These are phyloP conservation scores for Psix sp. DNA, from an alignment of 1,140 invertebrate genomes.

Conservation along the genomic window DNA sequence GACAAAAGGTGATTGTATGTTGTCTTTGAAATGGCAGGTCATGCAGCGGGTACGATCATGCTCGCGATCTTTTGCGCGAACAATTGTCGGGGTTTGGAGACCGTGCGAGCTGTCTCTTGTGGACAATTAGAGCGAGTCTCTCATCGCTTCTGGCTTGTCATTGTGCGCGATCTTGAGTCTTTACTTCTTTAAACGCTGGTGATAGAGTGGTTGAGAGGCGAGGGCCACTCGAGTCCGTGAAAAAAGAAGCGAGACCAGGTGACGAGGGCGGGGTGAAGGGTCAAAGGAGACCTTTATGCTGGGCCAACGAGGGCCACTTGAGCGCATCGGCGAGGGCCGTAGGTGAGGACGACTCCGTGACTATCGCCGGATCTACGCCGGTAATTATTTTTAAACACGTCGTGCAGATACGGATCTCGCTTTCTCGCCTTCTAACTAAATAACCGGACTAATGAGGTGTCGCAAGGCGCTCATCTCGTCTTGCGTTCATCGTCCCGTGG, in stretches of 20 bases:
- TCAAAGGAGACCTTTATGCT: slow-evolving; percentile 63
- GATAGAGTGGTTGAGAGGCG: slow-evolving; percentile 76
- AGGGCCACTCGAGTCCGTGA: slow-evolving; percentile 64
- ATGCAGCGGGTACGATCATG: slow-evolving; percentile 10
- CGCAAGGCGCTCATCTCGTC: slow-evolving; percentile 16
- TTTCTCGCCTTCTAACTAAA: slow-evolving; percentile 64
- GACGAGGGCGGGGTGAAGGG: slow-evolving; percentile 42
- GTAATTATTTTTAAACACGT: slow-evolving; percentile 78
- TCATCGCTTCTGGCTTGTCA: slow-evolving; percentile 26
- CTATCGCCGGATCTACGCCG: slow-evolving; percentile 74
- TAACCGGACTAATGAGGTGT: slow-evolving; percentile 69
- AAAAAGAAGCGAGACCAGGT: slow-evolving; percentile 43
- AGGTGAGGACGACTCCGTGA: slow-evolving; percentile 74
- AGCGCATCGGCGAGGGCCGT: slow-evolving; percentile 59
- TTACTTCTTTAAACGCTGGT: slow-evolving; percentile 76
- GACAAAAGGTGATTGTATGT: slow-evolving; percentile 40
- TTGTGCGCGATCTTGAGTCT: slow-evolving; percentile 72
- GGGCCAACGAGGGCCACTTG: slow-evolving; percentile 66
- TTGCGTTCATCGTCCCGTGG: too few relatives aligned
- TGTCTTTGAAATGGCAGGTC: slow-evolving; percentile 32
- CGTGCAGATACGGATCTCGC: slow-evolving; percentile 74
- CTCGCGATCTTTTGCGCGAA: too few relatives aligned
- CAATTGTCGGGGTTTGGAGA: slow-evolving; percentile 2
- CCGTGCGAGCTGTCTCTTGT: slow-evolving; percentile 6
- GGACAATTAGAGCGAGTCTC: slow-evolving; percentile 32